Evolutionary conservation across 2,797 vertebrate genomes (phyloP).

Genomic region (Pangasius larnaudii): DNA sequence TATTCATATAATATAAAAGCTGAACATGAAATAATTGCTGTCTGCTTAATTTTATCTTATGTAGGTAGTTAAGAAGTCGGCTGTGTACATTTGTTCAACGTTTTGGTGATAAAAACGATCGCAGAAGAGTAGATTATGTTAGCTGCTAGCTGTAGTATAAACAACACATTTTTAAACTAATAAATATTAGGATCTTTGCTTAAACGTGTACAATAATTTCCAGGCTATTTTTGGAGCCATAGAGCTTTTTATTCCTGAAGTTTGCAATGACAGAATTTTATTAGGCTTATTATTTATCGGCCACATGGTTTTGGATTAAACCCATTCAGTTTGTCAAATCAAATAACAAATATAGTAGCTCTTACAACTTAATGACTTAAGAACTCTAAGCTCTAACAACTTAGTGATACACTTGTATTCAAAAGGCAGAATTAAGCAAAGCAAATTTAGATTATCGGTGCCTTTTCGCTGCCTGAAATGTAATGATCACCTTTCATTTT

Average conservation of each 20-base stretch:
- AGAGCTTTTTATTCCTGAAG: background rate
- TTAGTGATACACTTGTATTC: background rate
- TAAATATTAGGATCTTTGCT: background rate
- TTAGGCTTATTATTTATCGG: no score
- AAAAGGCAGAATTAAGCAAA: background rate
- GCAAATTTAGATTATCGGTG: no score
- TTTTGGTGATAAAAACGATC: background rate
- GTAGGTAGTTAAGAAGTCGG: background rate
- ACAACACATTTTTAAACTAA: background rate
- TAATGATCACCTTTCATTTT: background rate
- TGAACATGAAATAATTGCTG: background rate
- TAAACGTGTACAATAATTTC: background rate
- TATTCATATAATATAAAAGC: no score
- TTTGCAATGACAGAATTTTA: no score
- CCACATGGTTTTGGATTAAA: background rate
- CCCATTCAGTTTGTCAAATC: background rate
- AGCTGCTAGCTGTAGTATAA: background rate
- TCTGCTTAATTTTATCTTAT: background rate
- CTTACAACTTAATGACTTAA: background rate
- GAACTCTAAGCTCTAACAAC: background rate
- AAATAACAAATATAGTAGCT: background rate
- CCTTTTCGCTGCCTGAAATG: background rate
- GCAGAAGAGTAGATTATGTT: background rate
- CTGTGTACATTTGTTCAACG: background rate
- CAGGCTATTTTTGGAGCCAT: background rate